phyloP scores from a whole-genome alignment of 2,797 vertebrate species.

The Apogon talboti region DNA sequence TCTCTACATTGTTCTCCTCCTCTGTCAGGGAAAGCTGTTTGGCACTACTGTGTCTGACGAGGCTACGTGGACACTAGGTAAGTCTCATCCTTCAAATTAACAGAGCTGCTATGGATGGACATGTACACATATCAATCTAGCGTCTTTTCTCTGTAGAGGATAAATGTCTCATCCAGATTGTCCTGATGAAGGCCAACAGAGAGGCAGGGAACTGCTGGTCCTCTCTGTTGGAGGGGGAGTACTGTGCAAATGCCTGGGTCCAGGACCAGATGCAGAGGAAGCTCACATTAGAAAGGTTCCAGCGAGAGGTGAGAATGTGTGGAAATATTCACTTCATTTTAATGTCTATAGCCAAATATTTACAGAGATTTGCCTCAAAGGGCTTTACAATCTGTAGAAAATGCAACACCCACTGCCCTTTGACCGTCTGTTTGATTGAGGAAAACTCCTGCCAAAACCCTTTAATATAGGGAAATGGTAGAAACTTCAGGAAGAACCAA shows the following conservation, averaged over 20 bases:
- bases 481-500: too few relatives aligned
- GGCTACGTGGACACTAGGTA: slow-evolving; percentile 96
- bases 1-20: neutral
- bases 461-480: too few relatives aligned
- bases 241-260: slow-evolving; percentile 92
- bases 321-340: too few relatives aligned
- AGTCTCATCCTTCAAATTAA: slow-evolving; percentile 21
- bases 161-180: slow-evolving; percentile 91
- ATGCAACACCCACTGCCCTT: too few relatives aligned
- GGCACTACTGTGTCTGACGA: slow-evolving; percentile 92
- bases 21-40: slow-evolving; percentile 90
- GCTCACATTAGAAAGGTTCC: slow-evolving; percentile 95
- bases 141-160: slow-evolving; percentile 85
- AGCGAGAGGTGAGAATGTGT: slow-evolving; percentile 89
- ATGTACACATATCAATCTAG: neutral
- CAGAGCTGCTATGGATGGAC: neutral
- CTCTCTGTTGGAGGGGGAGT: slow-evolving; percentile 94
- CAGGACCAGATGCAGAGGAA: slow-evolving; percentile 99
- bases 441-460: too few relatives aligned
- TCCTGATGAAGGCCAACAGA: slow-evolving; percentile 95
- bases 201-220: slow-evolving; percentile 96
- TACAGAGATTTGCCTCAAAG: neutral
- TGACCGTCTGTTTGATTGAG: too few relatives aligned
- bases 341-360: neutral
- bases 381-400: too few relatives aligned